Percentiles rank a stretch among this genome's conserved stretches.
Conservation (phyloP, 2,113 vertebrate genomes). For the Hucho hucho region DNA sequence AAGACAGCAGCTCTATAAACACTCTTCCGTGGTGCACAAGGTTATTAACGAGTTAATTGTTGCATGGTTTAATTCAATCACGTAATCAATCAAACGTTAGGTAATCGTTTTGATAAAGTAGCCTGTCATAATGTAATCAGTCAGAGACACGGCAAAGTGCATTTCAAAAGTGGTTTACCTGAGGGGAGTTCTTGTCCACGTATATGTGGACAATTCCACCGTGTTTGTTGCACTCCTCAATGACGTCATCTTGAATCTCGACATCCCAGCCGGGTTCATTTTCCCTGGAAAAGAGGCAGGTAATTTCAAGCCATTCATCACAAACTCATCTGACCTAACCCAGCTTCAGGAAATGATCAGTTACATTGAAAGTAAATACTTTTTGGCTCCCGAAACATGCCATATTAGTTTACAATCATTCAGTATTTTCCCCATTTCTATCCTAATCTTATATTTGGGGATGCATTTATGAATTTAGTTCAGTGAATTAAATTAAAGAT, state of each 20-base stretch:
- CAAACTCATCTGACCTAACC: neutral
- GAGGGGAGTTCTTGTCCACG: conserved; percentile 95
- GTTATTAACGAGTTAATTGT: no score
- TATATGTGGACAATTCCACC: conserved; percentile 98
- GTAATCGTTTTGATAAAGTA: no score
- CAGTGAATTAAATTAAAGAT: neutral
- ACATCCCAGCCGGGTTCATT: conserved; percentile 92
- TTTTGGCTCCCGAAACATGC: no score
- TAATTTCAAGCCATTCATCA: neutral
- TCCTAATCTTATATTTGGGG: no score
- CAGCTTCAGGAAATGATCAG: neutral
- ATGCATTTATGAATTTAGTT: neutral
- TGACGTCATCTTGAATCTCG: conserved; percentile 98
- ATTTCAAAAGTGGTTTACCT: conserved; percentile 72
- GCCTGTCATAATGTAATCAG: no score
- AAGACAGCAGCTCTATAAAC: no score
- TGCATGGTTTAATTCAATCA: no score
- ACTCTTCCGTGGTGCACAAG: no score
- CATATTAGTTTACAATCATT: no score
- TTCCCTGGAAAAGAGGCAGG: conserved; percentile 74
- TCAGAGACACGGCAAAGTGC: no score
- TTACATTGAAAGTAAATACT: neutral
- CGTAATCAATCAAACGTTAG: no score
- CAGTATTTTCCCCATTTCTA: no score
- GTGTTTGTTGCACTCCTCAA: conserved; percentile 98